phyloP scores from a whole-genome alignment of 2,113 vertebrate genomes.

The Bombycilla garrulus region DNA sequence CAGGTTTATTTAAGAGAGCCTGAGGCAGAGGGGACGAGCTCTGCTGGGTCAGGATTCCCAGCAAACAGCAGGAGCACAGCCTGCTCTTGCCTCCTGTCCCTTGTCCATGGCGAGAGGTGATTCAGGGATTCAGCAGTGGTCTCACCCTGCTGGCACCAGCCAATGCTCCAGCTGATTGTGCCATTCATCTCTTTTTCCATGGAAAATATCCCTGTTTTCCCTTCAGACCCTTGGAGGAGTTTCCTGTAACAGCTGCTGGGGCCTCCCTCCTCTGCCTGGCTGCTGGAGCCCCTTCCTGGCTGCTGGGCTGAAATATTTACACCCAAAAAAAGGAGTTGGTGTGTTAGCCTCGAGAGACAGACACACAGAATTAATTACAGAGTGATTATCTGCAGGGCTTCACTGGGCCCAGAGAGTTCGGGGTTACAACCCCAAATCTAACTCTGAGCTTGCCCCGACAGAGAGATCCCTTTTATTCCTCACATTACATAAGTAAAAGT shows the following conservation, averaged over 20 bases:
- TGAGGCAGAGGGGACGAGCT: background rate
- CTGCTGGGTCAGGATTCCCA: background rate
- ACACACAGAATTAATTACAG: no score
- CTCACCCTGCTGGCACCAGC: background rate
- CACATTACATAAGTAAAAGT: no score
- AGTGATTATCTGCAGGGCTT: no score
- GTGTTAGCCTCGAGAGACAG: no score
- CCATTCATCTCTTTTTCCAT: background rate
- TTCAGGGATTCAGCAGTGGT: background rate
- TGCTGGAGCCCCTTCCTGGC: background rate
- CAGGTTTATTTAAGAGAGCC: background rate
- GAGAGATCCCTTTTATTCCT: no score
- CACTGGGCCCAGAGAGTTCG: no score
- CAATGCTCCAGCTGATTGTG: background rate
- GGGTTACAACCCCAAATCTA: no score
- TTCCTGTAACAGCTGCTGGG: background rate
- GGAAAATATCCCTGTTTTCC: background rate
- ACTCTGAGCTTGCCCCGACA: no score
- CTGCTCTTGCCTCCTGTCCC: background rate
- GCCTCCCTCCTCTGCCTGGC: background rate
- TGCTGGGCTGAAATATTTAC: no score
- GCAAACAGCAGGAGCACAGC: accelerated
- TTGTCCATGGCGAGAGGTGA: background rate
- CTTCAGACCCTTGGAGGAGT: background rate
- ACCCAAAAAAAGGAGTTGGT: no score